phyloP scores from a whole-genome alignment of 2,888 invertebrate species.

The Alloscopus bannaensis region DNA sequence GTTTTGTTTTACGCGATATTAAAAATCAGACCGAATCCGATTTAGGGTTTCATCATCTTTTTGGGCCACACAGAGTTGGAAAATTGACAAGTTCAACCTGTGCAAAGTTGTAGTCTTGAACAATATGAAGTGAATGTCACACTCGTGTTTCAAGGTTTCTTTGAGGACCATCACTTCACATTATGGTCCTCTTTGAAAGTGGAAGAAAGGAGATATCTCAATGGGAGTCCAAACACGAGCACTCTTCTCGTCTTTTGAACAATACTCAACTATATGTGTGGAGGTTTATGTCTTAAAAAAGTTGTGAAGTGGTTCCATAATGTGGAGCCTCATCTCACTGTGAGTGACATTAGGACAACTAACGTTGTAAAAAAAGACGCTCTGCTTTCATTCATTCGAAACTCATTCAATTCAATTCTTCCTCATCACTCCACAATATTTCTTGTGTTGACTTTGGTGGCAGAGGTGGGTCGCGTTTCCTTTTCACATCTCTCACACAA shows the following conservation, averaged over 20 bases:
- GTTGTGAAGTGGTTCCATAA: no score
- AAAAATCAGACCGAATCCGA: no score
- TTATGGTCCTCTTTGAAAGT: background rate
- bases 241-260: no score
- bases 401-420: constrained; percentile 12
- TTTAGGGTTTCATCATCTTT: no score
- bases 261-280: no score
- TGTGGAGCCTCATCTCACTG: no score
- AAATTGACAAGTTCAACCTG: background rate
- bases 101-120: constrained; percentile 3
- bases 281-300: no score
- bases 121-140: background rate
- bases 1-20: no score
- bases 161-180: constrained; percentile 2
- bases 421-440: no score
- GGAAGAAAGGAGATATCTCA: constrained; percentile 5
- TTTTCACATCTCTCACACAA: background rate
- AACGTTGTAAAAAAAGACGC: constrained; percentile 1
- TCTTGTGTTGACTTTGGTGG: constrained; percentile 10
- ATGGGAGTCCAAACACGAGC: constrained; percentile 15
- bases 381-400: constrained; percentile 23
- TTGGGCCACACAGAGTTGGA: no score
- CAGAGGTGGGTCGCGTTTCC: no score
- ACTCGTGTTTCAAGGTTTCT: constrained; percentile 1
- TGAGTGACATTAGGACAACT: constrained; percentile 2